Evolutionary conservation across 2,113 vertebrate genomes (phyloP), one percentile per base, ranked within the genome.

Genomic region (Channa maculata): DNA sequence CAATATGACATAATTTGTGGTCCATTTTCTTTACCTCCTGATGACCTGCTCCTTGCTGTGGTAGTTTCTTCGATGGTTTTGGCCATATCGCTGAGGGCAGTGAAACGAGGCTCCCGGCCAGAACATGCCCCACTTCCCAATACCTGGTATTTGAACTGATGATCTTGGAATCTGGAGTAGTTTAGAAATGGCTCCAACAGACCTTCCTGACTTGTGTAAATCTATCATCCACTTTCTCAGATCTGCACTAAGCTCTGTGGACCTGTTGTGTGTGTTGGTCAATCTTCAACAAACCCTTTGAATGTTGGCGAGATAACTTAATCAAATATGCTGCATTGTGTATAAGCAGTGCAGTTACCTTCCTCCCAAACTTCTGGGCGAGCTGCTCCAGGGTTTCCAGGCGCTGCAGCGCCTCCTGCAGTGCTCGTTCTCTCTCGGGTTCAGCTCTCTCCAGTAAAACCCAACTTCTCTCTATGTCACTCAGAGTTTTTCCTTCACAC

Each of bases 361-460:
- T 98, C 69, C 89, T 94, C 44, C 76, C 86, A 83, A 97, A 98
- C 79, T 87, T 94, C 90, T 93, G 92, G 3, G 94, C 96, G 34
- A 97, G 90, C 38, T 96, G 96, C 67, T 98, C 97, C 83, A 97
- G 91, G 49, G 84, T 90, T 84, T 97, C 95, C 24, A 98, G 91
- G 48, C 93, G 93, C 11, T 96, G 78, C 83, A 98, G 88, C 65
- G 93, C 95, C 34, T 78, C 87, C 66, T 95, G 95, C 55, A 98
- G 78, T 39, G 88, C 89, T 2, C 80, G 38, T 49, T 90, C 97
- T 85, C 63, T 92, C 93, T 87, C 91, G 77, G 92, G 95, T 89
- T 94, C 97, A 14, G 80, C 89, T 68, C 79, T 86, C 65, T 97
- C 97, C 86, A 65, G 90, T 91, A 90, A 84, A 86, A 62, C 90